These are phyloP conservation scores for Meloidogyne hapla DNA, from an alignment of 1,140 invertebrate genomes.

Conservation along the genomic window DNA sequence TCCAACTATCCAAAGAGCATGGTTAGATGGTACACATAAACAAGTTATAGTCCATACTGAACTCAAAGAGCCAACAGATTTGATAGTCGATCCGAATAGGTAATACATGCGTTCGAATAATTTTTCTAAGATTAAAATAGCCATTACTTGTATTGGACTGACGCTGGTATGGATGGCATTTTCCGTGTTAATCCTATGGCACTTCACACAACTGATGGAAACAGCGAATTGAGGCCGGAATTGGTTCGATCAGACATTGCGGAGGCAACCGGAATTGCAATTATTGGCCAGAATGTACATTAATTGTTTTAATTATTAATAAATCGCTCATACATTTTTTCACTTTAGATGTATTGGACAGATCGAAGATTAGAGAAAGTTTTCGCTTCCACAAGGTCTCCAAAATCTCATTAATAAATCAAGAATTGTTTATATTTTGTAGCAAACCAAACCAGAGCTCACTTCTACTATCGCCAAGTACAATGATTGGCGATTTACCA, in stretches of 20 bases:
- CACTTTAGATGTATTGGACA: conserved; percentile 82
- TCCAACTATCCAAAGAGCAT: conserved; percentile 80
- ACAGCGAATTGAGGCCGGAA: conserved; percentile 62
- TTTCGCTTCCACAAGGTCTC: conserved; percentile 68
- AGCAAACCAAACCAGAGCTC: conserved; percentile 75
- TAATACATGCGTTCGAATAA: neutral
- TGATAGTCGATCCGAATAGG: conserved; percentile 85
- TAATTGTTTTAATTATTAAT: neutral
- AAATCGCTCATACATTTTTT: neutral
- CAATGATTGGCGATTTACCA: conserved; percentile 45
- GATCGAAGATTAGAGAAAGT: conserved; percentile 86
- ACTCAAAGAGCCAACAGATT: conserved; percentile 83
- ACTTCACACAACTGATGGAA: conserved; percentile 63
- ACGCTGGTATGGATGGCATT: conserved; percentile 79
- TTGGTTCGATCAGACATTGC: conserved; percentile 84
- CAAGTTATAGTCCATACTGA: conserved; percentile 82
- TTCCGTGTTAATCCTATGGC: conserved; percentile 66
- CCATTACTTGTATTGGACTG: conserved; percentile 95
- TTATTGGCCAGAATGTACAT: conserved; percentile 69
- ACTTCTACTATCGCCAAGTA: conserved; percentile 53
- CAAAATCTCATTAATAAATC: neutral
- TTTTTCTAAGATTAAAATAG: conserved; percentile 57
- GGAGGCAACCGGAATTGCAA: conserved; percentile 78
- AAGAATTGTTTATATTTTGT: conserved; percentile 4
- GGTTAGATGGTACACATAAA: conserved; percentile 85